phyloP scores from a whole-genome alignment of 1,140 invertebrate species.

The Nasonia vitripennis region DNA sequence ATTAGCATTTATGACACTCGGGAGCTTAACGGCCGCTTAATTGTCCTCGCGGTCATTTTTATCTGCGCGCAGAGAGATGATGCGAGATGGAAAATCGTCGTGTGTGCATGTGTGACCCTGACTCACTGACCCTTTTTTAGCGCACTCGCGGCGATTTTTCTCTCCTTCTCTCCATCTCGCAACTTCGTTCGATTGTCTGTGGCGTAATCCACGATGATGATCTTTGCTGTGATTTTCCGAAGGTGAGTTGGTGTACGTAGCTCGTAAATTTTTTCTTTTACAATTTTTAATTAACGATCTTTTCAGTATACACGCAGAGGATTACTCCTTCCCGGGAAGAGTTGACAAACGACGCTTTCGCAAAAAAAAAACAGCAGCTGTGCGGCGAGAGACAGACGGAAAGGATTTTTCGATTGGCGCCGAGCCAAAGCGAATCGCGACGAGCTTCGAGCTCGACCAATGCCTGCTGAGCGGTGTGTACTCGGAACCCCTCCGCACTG shows the following conservation, averaged over 20 bases:
- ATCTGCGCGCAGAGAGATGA: constrained; percentile 38
- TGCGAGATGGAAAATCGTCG: neutral
- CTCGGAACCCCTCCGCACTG: no score
- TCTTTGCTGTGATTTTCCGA: neutral
- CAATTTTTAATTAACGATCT: neutral
- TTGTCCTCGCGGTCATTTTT: constrained; percentile 30
- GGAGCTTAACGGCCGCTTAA: constrained; percentile 12
- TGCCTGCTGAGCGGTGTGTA: no score
- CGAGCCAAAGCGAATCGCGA: neutral
- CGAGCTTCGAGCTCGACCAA: neutral
- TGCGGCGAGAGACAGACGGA: no score
- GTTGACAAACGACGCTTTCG: no score
- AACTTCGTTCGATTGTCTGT: neutral
- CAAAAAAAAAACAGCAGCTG: no score
- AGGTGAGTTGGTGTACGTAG: neutral
- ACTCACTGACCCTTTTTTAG: constrained; percentile 65
- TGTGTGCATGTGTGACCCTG: constrained; percentile 58
- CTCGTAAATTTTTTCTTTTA: neutral
- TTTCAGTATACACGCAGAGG: no score
- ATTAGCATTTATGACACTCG: constrained; percentile 36
- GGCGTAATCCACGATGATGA: neutral
- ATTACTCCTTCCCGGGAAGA: no score
- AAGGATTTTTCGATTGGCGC: neutral
- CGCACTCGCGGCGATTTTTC: constrained; percentile 44
- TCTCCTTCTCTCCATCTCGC: constrained; percentile 1